These are phyloP conservation scores for Cossypha caffra DNA, from an alignment of 2,797 vertebrate species.

Conservation along the genomic window DNA sequence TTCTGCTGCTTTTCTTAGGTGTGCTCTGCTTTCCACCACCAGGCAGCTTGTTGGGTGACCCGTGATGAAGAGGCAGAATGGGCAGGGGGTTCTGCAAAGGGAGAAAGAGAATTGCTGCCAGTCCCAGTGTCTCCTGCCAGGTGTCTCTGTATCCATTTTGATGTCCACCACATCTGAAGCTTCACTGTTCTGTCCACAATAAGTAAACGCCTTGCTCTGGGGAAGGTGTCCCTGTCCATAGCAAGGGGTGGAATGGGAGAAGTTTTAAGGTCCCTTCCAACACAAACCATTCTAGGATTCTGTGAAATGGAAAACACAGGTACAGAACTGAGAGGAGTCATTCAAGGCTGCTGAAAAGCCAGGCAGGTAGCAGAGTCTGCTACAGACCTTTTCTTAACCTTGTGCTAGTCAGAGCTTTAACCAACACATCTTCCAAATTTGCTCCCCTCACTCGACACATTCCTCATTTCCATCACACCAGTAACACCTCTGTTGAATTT, in stretches of 20 bases:
- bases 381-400: not conserved
- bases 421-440: not conserved
- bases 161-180: not conserved
- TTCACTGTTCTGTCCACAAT: not conserved
- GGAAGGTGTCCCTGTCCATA: not conserved
- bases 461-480: rapidly evolving
- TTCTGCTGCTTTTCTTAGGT: not conserved
- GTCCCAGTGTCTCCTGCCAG: not conserved
- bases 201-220: not conserved
- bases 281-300: not conserved
- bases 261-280: not conserved
- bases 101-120: not conserved
- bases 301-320: not conserved
- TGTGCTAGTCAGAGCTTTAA: not conserved
- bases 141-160: not conserved
- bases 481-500: not conserved
- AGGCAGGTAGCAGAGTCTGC: not conserved
- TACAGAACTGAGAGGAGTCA: not conserved
- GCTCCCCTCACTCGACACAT: rapidly evolving
- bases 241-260: not conserved
- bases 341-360: not conserved
- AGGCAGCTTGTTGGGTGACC: not conserved
- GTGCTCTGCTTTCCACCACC: not conserved
- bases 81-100: not conserved
- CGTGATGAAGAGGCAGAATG: rapidly evolving